Base-by-base conservation (phyloP, 2,113 vertebrate species). In the Lamprologus callipterus region DNA sequence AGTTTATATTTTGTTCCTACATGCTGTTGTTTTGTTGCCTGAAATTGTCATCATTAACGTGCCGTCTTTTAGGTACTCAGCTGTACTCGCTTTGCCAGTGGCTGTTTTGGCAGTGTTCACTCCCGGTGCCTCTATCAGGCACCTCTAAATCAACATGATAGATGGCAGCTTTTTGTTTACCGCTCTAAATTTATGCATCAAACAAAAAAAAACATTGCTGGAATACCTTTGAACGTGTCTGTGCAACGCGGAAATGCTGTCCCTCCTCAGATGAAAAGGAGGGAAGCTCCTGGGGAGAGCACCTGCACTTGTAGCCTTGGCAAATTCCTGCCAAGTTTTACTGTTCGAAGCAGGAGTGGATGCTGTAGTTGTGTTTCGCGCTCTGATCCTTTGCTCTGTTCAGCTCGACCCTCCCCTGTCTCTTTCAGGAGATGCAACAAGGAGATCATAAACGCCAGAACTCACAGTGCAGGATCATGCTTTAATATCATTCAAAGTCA, bases 171-270 rank as follows among this genome's bases (percentile, higher is more conserved):
- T 65, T 68, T 91, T 93, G 85, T 94, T 93, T 94, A 88, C 91
- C 12, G 5, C 85, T 80, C 80, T 87, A 83, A 90, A 89, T 95
- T 28, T 88, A 81, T 93, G 88, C 84, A 86, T 90, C 87, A 88
- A 90, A 86, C 88, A 86, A 84, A 93, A 89, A 89, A 86, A 93
- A 89, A 83, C 92, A 91, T 91, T 17, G 88, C 83, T 92, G 91
- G 92, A 95, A 96, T 95, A 89, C 89, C 84, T 94, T 91, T 93
- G 92, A 95, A 95, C 89, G n/a, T 87, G 89, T 93, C 91, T 91
- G 89, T 84, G 89, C 94, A 83, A 92, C 86, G 21, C 7, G 73
- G 89, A 93, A 91, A 91, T 80, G 80, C 84, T 51, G 89, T 82
- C 60, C 83, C 80, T 73, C 53, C 51, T 87, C 57, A 60, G 84